Base-by-base conservation (phyloP, 64 coral and sea anemone genomes). In the Catalaphyllia jardinei region DNA sequence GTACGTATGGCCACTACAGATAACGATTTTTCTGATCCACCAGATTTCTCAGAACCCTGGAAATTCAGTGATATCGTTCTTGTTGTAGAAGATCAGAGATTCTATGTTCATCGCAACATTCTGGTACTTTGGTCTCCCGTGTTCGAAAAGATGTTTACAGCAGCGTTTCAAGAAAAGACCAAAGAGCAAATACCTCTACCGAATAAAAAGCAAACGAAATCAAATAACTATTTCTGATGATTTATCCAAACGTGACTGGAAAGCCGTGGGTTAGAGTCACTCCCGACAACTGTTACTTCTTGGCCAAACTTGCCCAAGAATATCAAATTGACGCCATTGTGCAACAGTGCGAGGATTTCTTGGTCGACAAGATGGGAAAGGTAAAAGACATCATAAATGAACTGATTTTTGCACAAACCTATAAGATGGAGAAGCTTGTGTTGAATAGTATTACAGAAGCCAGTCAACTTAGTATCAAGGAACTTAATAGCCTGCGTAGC, bases 91-190 rank as follows among this genome's bases (percentile, higher is more conserved):
- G 85, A 87, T 10, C 46, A 52, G 19, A 16, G 38, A 20, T 78
- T 88, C 17, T 38, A 95, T 77, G 93, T 91, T 22, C 93, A 95
- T 67, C 60, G 74, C 31, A 11, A 25, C 4, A 79, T 84, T 15
- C 79, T 95, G 5, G 61, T 89, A 12, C 54, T 95, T 71, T 91
- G 84, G 24, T 95, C 93, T 8, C 89, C 93, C 19, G 89, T 95
- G 4, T 95, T 95, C 60, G 83, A 82, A 60, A 62, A 35, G 64
- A 95, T 95, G 93, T 95, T 95, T 29, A 91, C 65, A 2, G 17
- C 49, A 9, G 62, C 71, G 15, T 86, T 86, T 62, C 38, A 14
- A 51, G 93, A 95, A 60, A 91, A 77, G 4, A 49, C 57, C 18
- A 31, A 14, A 11, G 0, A 8, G 0, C 62, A 95, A 42, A 67